Percentiles rank a stretch among this genome's conserved stretches.
phyloP scores from a whole-genome alignment of 2,888 invertebrate species.

The Palloptera scutellata region DNA sequence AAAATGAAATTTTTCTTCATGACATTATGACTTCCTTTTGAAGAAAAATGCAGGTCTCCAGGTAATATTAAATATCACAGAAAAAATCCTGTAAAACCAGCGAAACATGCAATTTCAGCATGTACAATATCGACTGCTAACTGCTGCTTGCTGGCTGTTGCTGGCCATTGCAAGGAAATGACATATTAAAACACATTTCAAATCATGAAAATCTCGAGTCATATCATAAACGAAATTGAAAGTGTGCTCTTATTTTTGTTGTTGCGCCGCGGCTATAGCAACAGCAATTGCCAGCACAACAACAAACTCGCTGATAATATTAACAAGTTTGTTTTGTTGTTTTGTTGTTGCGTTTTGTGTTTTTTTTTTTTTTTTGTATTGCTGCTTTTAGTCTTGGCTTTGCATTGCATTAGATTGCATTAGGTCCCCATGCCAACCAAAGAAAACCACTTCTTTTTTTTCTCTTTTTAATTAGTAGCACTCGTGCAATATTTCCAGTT shows the following conservation, averaged over 20 bases:
- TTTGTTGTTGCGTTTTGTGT: too few species aligned
- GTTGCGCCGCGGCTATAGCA: slow-evolving; percentile 7
- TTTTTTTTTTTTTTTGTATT: too few species aligned
- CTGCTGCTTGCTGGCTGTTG: background rate
- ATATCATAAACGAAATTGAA: slow-evolving; percentile 1
- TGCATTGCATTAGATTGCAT: too few species aligned
- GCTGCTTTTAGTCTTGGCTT: too few species aligned
- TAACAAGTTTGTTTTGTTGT: too few species aligned
- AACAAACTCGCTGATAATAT: too few species aligned
- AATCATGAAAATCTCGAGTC: background rate
- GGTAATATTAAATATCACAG: slow-evolving; percentile 11
- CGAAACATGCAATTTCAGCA: slow-evolving; percentile 13
- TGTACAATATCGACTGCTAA: too few species aligned
- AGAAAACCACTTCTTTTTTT: too few species aligned
- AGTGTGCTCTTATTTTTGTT: background rate
- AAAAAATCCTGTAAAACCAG: slow-evolving; percentile 32
- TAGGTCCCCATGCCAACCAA: too few species aligned
- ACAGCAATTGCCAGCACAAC: slow-evolving; percentile 1
- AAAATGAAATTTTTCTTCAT: background rate
- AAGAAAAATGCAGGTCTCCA: slow-evolving; percentile 30
- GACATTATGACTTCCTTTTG: background rate
- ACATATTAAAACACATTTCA: slow-evolving; percentile 28
- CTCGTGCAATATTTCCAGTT: too few species aligned
- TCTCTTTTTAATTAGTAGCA: too few species aligned
- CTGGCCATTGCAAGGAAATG: slow-evolving; percentile 21